Base-by-base conservation (phyloP, 1,140 invertebrate genomes). In the Helicoverpa armigera region DNA sequence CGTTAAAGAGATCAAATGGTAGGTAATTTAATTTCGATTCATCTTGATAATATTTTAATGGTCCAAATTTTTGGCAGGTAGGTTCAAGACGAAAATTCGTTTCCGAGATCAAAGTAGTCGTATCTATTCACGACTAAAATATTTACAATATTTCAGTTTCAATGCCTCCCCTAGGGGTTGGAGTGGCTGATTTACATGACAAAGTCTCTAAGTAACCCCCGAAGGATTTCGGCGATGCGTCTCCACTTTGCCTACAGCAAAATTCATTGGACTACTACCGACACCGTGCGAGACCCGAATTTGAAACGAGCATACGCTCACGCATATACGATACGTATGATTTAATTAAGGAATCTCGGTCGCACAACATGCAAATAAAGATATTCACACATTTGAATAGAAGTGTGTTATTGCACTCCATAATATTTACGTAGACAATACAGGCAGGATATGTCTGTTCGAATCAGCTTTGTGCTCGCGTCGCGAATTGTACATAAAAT, bases 121-220 rank as follows among this genome's bases (percentile, higher is more conserved):
- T 77, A 84, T 69, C 69, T 65, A 82, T 85, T 86, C 81, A 80
- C 79, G 83, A 87, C 82, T 88, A 86, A 85, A 92, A 89, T 87
- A 88, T 90, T 89, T 89, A 88, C 81, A 88, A 89, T 89, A 89
- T 91, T 90, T 88, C 84, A 89, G 87, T 91, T 91, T 88, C 87
- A 90, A 89, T 87, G 75, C 81, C 87, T 86, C 84, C 80, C 79
- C 83, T 79, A 83, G 83, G 82, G 85, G 85, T 88, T 88, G 85
- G 86, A 89, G 86, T 86, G 80, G 87, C 84, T 90, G 85, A 92
- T 93, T 93, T 92, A 84, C 91, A 93, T 93, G 88, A 90, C 88
- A 93, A 92, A 92, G 90, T 86, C 82, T 82, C 84, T 86, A 89
- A 88, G 83, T 85, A 87, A 89, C 87, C 86, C 85, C 82, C 76